These are phyloP conservation scores for Acrossocheilus fasciatus DNA, from an alignment of 2,797 vertebrate genomes.

Conservation along the genomic window DNA sequence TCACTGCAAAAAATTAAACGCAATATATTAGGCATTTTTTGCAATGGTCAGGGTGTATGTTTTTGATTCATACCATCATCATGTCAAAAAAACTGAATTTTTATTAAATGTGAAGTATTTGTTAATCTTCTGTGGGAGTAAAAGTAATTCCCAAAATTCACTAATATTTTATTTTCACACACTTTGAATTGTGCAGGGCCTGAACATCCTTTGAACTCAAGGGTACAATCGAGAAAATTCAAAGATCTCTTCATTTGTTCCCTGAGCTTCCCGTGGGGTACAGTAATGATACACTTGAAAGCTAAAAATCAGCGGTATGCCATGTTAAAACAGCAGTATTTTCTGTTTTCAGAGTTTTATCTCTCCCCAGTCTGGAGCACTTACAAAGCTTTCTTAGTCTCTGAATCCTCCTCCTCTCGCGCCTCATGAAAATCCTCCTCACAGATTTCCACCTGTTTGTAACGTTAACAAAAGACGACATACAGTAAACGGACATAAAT, in stretches of 20 bases:
- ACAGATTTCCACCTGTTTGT: slow-evolving; percentile 26
- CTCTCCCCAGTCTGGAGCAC: slow-evolving; percentile 46
- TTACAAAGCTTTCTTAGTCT: slow-evolving; percentile 67
- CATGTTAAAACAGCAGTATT: not conserved
- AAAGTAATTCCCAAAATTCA: not conserved
- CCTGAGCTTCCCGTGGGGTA: not conserved
- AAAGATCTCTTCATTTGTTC: slow-evolving; percentile 5
- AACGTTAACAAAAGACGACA: not conserved
- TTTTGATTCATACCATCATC: not conserved
- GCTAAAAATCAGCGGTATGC: slow-evolving; percentile 9
- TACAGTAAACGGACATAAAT: not conserved
- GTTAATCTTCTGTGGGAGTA: not conserved
- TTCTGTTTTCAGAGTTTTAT: slow-evolving; percentile 14
- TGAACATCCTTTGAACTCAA: not conserved
- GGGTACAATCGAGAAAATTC: not conserved
- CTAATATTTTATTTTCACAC: slow-evolving; percentile 27
- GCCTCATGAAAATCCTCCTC: slow-evolving; percentile 53
- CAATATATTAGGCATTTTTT: not conserved
- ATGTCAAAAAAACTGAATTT: not conserved
- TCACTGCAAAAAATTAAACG: slow-evolving; percentile 72
- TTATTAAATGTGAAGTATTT: not conserved
- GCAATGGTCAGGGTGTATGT: not conserved
- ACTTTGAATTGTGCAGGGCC: not conserved
- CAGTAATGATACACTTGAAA: slow-evolving; percentile 35
- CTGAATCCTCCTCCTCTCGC: slow-evolving; percentile 53